Evolutionary conservation across 2,113 vertebrate genomes (phyloP), one percentile per base, ranked within the genome.

Genomic region (Austrofundulus limnaeus): DNA sequence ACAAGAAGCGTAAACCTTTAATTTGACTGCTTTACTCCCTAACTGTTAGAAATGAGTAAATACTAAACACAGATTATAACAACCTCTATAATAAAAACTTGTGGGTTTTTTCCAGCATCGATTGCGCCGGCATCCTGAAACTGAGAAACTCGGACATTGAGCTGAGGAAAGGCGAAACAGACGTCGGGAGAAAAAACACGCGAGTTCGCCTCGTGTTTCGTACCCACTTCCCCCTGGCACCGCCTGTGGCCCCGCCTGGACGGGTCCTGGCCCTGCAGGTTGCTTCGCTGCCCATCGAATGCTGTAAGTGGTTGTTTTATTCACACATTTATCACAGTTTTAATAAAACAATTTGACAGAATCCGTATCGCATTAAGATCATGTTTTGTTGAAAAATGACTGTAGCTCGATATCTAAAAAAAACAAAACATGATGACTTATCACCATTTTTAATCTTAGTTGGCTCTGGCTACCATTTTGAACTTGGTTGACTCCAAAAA

Each of bases 71-170:
- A 37, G 13, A 1, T 7, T 38, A n/a, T n/a, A n/a, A n/a, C n/a
- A n/a, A n/a, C n/a, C n/a, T n/a, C n/a, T n/a, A n/a, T n/a, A 45
- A 38, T 24, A 5, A 66, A 49, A 43, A 5, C 24, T 10, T 2
- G 20, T 7, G 15, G 53, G 58, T 72, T 42, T 72, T 23, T 68
- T 20, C 10, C 66, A 97, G 95, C 65, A 96, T 97, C 11, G 95
- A 97, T 86, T 97, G 95, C 34, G 95, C 95, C 0, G 95, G 95
- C 41, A 97, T 97, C 71, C 87, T 97, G 80, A 97, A 97, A 85
- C 87, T 97, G 74, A 92, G 95, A 64, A 97, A 97, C 83, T 97
- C 95, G 0, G 95, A 97, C 90, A 97, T 97, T 2, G 95, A 97
- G 83, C 90, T 97, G 52, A 90, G 95, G 66, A 97, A 97, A 89